Percentiles rank a stretch among this genome's conserved stretches.
Evolutionary conservation across 2,888 invertebrate genomes (phyloP).

Genomic region (Lasioglossum marginatum): DNA sequence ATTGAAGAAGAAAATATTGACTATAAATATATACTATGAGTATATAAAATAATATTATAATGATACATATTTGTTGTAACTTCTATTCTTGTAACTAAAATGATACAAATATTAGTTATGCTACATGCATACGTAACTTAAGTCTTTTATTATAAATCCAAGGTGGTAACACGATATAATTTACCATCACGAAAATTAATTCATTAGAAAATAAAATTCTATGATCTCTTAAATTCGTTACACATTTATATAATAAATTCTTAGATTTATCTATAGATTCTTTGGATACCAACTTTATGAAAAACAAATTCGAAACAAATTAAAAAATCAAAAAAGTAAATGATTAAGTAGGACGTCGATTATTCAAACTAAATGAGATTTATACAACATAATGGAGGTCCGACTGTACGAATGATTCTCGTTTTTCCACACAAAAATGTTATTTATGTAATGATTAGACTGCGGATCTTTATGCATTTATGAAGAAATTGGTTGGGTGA

Average conservation of each 20-base stretch:
- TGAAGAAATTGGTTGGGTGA: too few relatives aligned
- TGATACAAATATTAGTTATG: too few relatives aligned
- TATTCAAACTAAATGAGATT: background rate
- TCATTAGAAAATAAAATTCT: background rate
- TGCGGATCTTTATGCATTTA: too few relatives aligned
- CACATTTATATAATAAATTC: background rate
- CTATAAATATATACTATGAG: too few relatives aligned
- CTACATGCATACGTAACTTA: too few relatives aligned
- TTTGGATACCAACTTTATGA: background rate
- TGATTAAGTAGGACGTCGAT: background rate
- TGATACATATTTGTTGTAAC: too few relatives aligned
- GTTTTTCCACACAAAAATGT: background rate
- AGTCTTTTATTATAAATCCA: too few relatives aligned
- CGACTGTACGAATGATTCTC: background rate
- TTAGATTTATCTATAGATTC: too few relatives aligned
- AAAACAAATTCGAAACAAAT: background rate
- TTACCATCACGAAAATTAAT: background rate
- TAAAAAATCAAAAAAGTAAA: background rate
- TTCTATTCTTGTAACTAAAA: too few relatives aligned
- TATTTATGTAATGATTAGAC: background rate
- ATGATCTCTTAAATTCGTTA: background rate
- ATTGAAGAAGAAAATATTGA: background rate
- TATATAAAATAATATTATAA: too few relatives aligned
- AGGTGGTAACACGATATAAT: background rate
- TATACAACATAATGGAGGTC: background rate